Base-by-base conservation (phyloP, 2,797 vertebrate species). In the Hephaestus fuliginosus region DNA sequence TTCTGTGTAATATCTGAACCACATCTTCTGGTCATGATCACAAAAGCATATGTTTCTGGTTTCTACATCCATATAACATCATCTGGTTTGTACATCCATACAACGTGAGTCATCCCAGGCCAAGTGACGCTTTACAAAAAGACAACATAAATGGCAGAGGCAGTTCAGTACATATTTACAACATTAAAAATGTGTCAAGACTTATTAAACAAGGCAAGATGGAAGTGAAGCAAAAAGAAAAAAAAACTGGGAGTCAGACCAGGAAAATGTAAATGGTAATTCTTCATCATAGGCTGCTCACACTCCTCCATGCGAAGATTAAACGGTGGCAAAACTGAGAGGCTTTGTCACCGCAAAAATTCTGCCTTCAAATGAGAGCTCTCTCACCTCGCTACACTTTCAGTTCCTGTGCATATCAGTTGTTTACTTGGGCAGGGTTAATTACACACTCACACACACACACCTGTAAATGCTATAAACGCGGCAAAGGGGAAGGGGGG, bases 91-190 rank as follows among this genome's bases (percentile, higher is more conserved):
- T 90, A 86, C 91, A 89, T 90, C 89, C 90, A 86, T 77, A 88
- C 84, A 82, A 33, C 28, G 80, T 68, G 89, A 92, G 89, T 89
- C 88, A 87, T 90, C 86, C 89, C 68, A 78, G 86, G 83, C 85
- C 78, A 57, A 86, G 74, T 70, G 75, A 87, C 65, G 75, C 78
- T 86, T 88, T 80, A 84, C 78, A 87, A 78, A 39, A 84, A 83
- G 79, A 91, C 87, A 87, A 84, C 83, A 84, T 68, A 67, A 87
- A 74, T 77, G 87, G 86, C 84, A 91, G 85, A 88, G 89, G 82
- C 81, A 87, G 78, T 89, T 90, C 88, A 83, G 80, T 74, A 84
- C 88, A 89, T 94, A 94, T 94, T 94, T 94, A 94, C 92, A 94
- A 90, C 87, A 80, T 82, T 74, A 58, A 69, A 88, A 88, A 88